These are phyloP conservation scores for Spinibarbus caldwelli DNA, from an alignment of 2,797 vertebrate species.

Conservation along the genomic window DNA sequence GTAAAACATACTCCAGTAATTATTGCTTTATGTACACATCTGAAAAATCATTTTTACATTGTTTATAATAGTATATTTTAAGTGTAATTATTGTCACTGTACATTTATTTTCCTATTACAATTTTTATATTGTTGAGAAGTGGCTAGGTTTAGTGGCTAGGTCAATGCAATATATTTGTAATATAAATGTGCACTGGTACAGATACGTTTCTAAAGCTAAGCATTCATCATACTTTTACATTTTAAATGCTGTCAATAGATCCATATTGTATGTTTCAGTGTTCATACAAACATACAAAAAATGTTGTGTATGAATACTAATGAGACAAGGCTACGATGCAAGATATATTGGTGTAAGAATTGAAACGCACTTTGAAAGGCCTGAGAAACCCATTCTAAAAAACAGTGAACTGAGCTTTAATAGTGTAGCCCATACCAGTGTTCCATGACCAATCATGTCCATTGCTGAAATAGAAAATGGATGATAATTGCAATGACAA, in stretches of 20 bases:
- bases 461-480: slow-evolving; percentile 11
- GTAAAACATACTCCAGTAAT: no score
- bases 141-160: no score
- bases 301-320: not conserved
- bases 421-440: no score
- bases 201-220: no score
- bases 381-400: not conserved
- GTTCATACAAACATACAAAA: not conserved
- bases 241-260: not conserved
- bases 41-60: no score
- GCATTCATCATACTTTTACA: not conserved
- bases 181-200: not conserved
- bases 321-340: not conserved
- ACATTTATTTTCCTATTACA: no score
- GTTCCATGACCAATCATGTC: no score
- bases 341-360: slow-evolving; percentile 2
- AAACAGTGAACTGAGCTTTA: slow-evolving; percentile 11
- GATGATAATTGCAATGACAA: slow-evolving; percentile 18
- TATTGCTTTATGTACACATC: no score
- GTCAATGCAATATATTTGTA: not conserved
- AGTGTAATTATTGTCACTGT: no score
- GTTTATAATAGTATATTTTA: no score
- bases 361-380: not conserved
- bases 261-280: not conserved
- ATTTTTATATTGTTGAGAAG: no score